A percentile compares a stretch with the other conserved stretches of the same genome.
phyloP scores from a whole-genome alignment of 2,113 vertebrate species.

The Zosterops lateralis region DNA sequence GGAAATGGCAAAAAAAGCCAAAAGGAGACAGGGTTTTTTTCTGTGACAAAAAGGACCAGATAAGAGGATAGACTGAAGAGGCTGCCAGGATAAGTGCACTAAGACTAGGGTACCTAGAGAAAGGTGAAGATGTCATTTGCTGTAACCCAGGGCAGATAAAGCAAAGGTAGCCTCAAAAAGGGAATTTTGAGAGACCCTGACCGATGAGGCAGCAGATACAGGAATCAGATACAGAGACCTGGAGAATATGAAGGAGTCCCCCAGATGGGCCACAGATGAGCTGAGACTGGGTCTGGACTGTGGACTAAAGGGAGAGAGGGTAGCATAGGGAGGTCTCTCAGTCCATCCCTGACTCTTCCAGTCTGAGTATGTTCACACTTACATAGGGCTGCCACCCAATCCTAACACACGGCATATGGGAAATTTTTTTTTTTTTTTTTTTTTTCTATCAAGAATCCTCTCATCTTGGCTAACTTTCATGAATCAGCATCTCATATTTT shows the following conservation, averaged over 20 bases:
- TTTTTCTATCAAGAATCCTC: not conserved
- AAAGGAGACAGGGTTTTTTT: not conserved
- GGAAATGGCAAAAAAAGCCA: not conserved
- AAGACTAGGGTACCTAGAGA: not conserved
- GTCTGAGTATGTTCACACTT: not conserved
- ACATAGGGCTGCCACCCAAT: accelerated
- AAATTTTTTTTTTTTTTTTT: not conserved
- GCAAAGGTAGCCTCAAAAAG: not conserved
- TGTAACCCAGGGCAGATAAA: not conserved
- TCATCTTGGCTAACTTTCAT: not conserved
- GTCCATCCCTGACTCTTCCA: not conserved
- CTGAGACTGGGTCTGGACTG: not conserved
- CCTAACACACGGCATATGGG: not conserved
- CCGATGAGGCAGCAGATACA: not conserved
- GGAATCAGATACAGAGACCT: not conserved
- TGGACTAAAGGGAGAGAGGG: not conserved
- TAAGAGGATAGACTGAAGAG: not conserved
- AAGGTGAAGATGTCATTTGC: not conserved
- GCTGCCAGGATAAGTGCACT: accelerated
- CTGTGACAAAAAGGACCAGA: not conserved
- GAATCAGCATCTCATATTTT: not conserved
- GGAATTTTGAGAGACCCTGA: not conserved
- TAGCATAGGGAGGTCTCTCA: not conserved
- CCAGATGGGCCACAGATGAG: not conserved
- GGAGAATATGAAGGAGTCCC: not conserved